phyloP scores from a whole-genome alignment of 2,797 vertebrate genomes.

The Argyrosomus regius region DNA sequence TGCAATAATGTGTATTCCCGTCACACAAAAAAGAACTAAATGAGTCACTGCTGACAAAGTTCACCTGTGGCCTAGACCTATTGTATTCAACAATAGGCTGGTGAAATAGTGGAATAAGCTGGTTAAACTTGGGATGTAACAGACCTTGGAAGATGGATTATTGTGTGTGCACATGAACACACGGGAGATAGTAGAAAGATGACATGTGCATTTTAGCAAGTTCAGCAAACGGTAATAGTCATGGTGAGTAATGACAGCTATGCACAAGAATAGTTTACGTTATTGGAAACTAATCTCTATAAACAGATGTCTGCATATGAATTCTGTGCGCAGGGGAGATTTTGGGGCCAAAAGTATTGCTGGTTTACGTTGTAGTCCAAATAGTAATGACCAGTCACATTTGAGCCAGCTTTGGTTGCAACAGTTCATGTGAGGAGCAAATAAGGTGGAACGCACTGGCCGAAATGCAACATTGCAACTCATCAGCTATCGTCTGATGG shows the following conservation, averaged over 20 bases:
- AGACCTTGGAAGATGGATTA: too few relatives aligned
- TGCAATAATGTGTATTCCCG: not conserved
- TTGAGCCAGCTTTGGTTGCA: too few relatives aligned
- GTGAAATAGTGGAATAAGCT: not conserved
- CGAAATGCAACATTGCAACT: too few relatives aligned
- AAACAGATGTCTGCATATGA: too few relatives aligned
- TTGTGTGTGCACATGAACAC: not conserved
- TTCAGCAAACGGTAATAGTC: not conserved
- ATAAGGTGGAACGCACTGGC: too few relatives aligned
- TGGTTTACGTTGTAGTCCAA: too few relatives aligned
- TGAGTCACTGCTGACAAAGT: conserved; percentile 21
- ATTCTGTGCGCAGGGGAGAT: too few relatives aligned
- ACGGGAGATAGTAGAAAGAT: not conserved
- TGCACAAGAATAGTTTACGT: not conserved
- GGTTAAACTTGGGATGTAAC: not conserved
- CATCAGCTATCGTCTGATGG: too few relatives aligned
- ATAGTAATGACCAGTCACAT: too few relatives aligned
- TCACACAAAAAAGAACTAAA: not conserved
- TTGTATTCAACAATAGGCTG: not conserved
- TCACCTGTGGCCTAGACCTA: not conserved
- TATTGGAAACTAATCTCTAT: not conserved
- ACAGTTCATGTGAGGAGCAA: too few relatives aligned
- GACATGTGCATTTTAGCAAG: not conserved
- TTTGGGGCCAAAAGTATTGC: too few relatives aligned
- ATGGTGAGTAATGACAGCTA: not conserved